These are phyloP conservation scores for Perca flavescens DNA, from an alignment of 2,113 vertebrate genomes.

Conservation along the genomic window DNA sequence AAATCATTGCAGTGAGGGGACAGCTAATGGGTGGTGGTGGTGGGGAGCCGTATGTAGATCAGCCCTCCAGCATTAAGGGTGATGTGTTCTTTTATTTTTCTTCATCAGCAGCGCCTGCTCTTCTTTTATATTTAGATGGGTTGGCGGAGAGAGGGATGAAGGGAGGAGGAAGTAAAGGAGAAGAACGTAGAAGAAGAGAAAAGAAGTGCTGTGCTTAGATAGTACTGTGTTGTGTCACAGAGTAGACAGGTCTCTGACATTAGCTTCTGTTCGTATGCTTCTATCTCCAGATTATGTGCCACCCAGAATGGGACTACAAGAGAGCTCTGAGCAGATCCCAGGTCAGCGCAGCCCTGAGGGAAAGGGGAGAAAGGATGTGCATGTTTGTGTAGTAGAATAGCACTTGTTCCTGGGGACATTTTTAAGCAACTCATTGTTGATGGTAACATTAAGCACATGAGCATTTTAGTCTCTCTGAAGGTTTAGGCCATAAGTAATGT, in stretches of 20 bases:
- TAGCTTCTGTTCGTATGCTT: slow-evolving; percentile 45
- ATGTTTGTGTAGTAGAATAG: not conserved
- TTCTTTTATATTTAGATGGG: slow-evolving; percentile 74
- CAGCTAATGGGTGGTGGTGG: not conserved
- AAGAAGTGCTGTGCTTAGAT: slow-evolving; percentile 11
- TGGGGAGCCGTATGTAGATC: slow-evolving; percentile 59
- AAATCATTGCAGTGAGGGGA: slow-evolving; percentile 23
- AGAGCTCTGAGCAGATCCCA: slow-evolving; percentile 66
- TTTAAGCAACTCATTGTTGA: not conserved
- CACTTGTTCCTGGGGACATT: not conserved
- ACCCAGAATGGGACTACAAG: slow-evolving; percentile 72
- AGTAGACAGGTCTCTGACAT: slow-evolving; percentile 37
- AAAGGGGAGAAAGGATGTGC: slow-evolving; percentile 4
- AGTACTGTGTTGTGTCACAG: not conserved
- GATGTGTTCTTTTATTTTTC: slow-evolving; percentile 57
- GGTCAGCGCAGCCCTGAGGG: slow-evolving; percentile 58
- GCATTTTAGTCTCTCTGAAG: not conserved
- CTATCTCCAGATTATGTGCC: slow-evolving; percentile 63
- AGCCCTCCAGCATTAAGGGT: slow-evolving; percentile 53
- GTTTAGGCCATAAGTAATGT: not conserved
- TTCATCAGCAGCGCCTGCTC: slow-evolving; percentile 60
- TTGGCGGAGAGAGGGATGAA: slow-evolving; percentile 42
- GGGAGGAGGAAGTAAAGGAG: slow-evolving; percentile 34
- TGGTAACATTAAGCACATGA: not conserved
- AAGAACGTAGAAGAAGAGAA: slow-evolving; percentile 20